Evolutionary conservation across 1,140 invertebrate genomes (phyloP).

Genomic region (Bicyclus anynana): DNA sequence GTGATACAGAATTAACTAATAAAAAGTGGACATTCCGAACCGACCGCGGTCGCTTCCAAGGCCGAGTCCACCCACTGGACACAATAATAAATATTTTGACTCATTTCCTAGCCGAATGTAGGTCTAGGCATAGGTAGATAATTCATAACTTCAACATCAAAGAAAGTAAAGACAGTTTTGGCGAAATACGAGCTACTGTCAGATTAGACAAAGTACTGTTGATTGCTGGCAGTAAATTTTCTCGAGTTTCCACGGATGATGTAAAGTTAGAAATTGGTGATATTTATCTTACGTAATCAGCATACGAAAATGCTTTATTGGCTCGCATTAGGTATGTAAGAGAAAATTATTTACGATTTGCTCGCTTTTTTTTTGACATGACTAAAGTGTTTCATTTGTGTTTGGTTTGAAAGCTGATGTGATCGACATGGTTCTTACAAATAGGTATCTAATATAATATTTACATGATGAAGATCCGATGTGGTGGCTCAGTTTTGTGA

Average conservation of each 20-base stretch:
- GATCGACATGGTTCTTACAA: too few relatives aligned
- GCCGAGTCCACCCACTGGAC: conserved; percentile 42
- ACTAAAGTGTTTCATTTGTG: too few relatives aligned
- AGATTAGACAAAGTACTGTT: not conserved
- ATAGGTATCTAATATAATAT: too few relatives aligned
- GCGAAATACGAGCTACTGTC: not conserved
- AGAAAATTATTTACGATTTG: too few relatives aligned
- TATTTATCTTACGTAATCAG: not conserved
- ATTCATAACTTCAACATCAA: conserved; percentile 25
- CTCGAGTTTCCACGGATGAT: conserved; percentile 8
- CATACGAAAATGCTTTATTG: too few relatives aligned
- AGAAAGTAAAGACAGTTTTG: conserved; percentile 10
- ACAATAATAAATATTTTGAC: conserved; percentile 58
- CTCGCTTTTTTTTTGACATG: too few relatives aligned
- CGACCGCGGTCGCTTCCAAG: conserved; percentile 38
- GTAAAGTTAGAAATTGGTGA: not conserved
- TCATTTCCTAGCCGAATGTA: conserved; percentile 49
- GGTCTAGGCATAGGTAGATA: conserved; percentile 34
- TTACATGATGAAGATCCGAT: too few relatives aligned
- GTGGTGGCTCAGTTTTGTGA: too few relatives aligned
- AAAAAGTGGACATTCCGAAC: conserved; percentile 43
- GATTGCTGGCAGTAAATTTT: conserved; percentile 6
- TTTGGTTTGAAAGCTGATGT: too few relatives aligned
- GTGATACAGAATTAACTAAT: conserved; percentile 28
- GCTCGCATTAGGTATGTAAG: too few relatives aligned